Conservation (phyloP, 2,888 invertebrate genomes). For the Melieria omissa region DNA sequence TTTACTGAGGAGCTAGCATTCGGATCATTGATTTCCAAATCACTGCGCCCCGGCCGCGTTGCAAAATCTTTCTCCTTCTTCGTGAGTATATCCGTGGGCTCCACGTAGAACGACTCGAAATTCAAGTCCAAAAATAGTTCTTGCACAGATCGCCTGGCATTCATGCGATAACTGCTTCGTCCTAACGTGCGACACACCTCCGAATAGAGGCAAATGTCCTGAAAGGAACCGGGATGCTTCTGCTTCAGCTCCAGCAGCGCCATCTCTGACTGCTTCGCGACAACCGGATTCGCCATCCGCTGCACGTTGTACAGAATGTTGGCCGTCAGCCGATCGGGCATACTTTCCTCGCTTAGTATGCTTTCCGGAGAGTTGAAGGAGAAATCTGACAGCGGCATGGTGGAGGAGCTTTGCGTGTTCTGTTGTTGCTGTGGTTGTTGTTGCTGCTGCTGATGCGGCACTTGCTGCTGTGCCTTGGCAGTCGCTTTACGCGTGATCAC, state of each 20-base stretch:
- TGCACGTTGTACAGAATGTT: constrained; percentile 77
- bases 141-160: constrained; percentile 88
- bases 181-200: constrained; percentile 86
- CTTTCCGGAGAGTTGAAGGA: constrained; percentile 67
- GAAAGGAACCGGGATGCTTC: constrained; percentile 77
- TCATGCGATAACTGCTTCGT: constrained; percentile 82
- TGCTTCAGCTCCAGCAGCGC: constrained; percentile 81
- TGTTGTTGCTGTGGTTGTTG: constrained; percentile 32
- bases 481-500: constrained; percentile 41
- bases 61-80: constrained; percentile 54
- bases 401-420: constrained; percentile 51
- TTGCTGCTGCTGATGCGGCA: constrained; percentile 15
- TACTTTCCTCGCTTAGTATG: constrained; percentile 64
- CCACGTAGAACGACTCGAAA: constrained; percentile 74
- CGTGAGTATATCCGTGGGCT: constrained; percentile 68
- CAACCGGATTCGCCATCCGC: constrained; percentile 82
- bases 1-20: too few species aligned
- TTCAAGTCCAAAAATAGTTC: constrained; percentile 90
- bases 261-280: constrained; percentile 83
- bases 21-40: constrained; percentile 5
- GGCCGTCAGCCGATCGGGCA: constrained; percentile 63
- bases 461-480: constrained; percentile 25
- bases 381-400: constrained; percentile 59
- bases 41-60: constrained; percentile 21
- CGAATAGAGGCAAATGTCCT: constrained; percentile 91